Evolutionary conservation across 2,113 vertebrate species (phyloP).

Genomic region (Lutjanus erythropterus): DNA sequence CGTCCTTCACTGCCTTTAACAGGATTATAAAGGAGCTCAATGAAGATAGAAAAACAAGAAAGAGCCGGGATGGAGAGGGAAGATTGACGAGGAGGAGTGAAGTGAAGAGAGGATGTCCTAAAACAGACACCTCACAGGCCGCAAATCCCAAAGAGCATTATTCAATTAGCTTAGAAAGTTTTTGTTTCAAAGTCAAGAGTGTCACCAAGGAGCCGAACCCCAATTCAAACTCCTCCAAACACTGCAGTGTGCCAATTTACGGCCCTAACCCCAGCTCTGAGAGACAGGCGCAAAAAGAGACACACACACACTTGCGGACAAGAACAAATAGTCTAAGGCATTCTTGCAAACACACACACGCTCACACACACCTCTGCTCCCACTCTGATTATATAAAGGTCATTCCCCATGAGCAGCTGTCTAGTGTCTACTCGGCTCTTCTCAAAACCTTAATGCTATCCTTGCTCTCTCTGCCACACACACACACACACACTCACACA

Average conservation of each 20-base stretch:
- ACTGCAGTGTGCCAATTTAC: conserved; percentile 74
- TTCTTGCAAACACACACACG: conserved; percentile 16
- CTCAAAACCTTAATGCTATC: conserved; percentile 54
- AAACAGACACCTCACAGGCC: conserved; percentile 43
- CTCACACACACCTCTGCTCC: conserved; percentile 43
- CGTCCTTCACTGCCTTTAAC: conserved; percentile 12
- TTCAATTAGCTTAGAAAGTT: conserved; percentile 77
- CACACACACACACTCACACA: conserved; percentile 33
- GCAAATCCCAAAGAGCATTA: conserved; percentile 55
- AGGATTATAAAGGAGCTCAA: conserved; percentile 35
- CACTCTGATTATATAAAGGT: conserved; percentile 75
- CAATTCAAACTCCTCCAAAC: conserved; percentile 62
- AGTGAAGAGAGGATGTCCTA: conserved; percentile 21
- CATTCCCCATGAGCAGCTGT: conserved; percentile 67
- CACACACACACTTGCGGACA: neutral
- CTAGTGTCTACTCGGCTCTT: conserved; percentile 52
- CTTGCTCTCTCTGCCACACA: neutral
- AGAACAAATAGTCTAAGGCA: conserved; percentile 11
- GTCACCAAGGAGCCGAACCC: conserved; percentile 62
- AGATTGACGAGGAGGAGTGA: conserved; percentile 22
- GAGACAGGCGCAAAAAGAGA: conserved; percentile 43
- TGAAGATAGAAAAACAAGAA: conserved; percentile 39
- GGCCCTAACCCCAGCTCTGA: conserved; percentile 69
- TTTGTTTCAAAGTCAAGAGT: conserved; percentile 74
- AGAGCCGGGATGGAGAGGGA: conserved; percentile 1